phyloP scores from a whole-genome alignment of 2,113 vertebrate species.

The Phycodurus eques region DNA sequence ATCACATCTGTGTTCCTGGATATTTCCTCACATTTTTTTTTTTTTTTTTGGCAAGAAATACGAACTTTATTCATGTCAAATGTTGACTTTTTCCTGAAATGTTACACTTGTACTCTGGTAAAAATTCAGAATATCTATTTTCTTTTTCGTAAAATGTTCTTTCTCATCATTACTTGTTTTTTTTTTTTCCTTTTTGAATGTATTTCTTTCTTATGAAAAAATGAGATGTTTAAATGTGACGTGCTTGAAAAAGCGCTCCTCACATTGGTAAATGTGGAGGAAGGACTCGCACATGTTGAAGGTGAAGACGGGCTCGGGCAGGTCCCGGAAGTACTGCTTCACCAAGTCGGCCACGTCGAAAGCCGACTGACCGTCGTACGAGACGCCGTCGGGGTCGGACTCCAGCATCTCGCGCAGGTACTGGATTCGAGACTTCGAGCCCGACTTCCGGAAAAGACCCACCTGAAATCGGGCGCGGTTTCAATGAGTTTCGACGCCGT shows the following conservation, averaged over 20 bases:
- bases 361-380: constrained; percentile 80
- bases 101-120: too few relatives aligned
- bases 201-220: too few relatives aligned
- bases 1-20: too few relatives aligned
- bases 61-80: too few relatives aligned
- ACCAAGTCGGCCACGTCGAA: constrained; percentile 90
- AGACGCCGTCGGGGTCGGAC: constrained; percentile 67
- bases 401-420: constrained; percentile 83
- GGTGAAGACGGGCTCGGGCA: constrained; percentile 84
- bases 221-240: too few relatives aligned
- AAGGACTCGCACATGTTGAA: constrained; percentile 82
- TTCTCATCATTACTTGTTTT: too few relatives aligned
- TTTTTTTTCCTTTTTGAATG: too few relatives aligned
- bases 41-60: too few relatives aligned
- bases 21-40: too few relatives aligned
- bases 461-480: constrained; percentile 62
- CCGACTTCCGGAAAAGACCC: constrained; percentile 85
- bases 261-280: constrained; percentile 90
- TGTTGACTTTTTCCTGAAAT: too few relatives aligned
- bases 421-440: constrained; percentile 86
- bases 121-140: too few relatives aligned
- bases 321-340: constrained; percentile 89
- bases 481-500: neutral
- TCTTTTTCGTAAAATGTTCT: too few relatives aligned
- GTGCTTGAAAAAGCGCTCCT: constrained; percentile 20